phyloP scores from a whole-genome alignment of 1,140 invertebrate genomes.

The Conus betulinus region DNA sequence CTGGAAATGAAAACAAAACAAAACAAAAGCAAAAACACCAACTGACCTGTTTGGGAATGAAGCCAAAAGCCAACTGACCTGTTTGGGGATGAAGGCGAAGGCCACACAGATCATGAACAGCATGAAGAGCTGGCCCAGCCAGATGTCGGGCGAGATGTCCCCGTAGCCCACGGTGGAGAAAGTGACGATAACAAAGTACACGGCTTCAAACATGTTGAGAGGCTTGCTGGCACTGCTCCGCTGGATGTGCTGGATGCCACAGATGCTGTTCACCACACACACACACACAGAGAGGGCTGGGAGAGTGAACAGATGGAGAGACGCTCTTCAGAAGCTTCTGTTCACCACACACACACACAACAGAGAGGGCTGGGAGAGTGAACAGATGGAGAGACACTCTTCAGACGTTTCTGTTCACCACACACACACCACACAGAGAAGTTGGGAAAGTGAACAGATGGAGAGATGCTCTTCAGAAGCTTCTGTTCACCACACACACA shows the following conservation, averaged over 20 bases:
- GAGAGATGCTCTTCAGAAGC: too few species aligned
- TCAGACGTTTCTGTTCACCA: too few species aligned
- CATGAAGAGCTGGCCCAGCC: conserved; percentile 97
- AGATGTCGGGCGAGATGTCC: conserved; percentile 96
- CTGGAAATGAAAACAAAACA: too few species aligned
- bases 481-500: too few species aligned
- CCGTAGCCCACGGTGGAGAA: conserved; percentile 88
- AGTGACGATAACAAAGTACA: conserved; percentile 98
- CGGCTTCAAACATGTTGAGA: conserved; percentile 93
- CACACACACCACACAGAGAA: too few species aligned
- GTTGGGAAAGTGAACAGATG: too few species aligned
- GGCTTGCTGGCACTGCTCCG: conserved; percentile 84
- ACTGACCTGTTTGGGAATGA: too few species aligned
- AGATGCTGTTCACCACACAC: conserved; percentile 82
- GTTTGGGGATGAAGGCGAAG: conserved; percentile 93
- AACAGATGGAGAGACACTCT: too few species aligned
- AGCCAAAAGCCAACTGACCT: conserved; percentile 81
- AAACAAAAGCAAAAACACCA: too few species aligned
- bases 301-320: neutral
- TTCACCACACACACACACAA: neutral
- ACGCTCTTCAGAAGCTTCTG: neutral
- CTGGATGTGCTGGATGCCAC: conserved; percentile 97
- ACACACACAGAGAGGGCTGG: neutral
- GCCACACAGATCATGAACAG: conserved; percentile 94
- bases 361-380: neutral